These are phyloP conservation scores for Campylomormyrus tamandua DNA, from an alignment of 2,113 vertebrate species.

Conservation along the genomic window DNA sequence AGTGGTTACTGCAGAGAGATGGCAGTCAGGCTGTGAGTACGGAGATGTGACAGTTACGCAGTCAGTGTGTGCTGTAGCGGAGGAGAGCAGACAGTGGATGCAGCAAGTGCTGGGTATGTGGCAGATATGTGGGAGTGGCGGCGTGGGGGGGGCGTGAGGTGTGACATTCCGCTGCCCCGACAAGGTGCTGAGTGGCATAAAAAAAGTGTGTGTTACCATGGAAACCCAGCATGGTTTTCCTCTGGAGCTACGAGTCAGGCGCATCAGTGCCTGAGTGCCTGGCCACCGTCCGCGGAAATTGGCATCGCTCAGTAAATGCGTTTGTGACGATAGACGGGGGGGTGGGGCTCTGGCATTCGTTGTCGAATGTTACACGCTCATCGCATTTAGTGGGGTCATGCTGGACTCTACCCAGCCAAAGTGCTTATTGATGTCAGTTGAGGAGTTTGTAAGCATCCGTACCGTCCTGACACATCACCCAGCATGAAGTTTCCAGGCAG, in stretches of 20 bases:
- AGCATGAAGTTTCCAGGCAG: background rate
- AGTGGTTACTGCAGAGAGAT: background rate
- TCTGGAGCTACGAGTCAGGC: background rate
- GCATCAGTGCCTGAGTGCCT: background rate
- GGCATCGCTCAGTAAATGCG: background rate
- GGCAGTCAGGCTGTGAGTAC: background rate
- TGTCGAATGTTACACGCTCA: background rate
- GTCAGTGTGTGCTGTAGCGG: background rate
- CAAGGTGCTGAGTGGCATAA: background rate
- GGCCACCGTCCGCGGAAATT: background rate
- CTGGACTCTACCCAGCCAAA: background rate
- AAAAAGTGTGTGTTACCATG: conserved; percentile 16
- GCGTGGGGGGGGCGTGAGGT: background rate
- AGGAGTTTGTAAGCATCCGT: background rate
- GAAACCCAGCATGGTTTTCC: background rate
- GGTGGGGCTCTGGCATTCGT: background rate
- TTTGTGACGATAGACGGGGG: background rate
- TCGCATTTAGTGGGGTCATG: background rate
- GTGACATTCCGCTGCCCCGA: conserved; percentile 13
- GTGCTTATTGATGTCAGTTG: background rate
- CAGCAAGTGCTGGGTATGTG: background rate
- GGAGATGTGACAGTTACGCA: background rate
- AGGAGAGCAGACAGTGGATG: background rate
- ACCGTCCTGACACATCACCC: background rate
- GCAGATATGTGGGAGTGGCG: background rate